Percentiles rank a stretch among this genome's conserved stretches.
These are phyloP conservation scores for Panagrolaimus sp. DNA, from an alignment of 1,140 invertebrate genomes.

Conservation along the genomic window DNA sequence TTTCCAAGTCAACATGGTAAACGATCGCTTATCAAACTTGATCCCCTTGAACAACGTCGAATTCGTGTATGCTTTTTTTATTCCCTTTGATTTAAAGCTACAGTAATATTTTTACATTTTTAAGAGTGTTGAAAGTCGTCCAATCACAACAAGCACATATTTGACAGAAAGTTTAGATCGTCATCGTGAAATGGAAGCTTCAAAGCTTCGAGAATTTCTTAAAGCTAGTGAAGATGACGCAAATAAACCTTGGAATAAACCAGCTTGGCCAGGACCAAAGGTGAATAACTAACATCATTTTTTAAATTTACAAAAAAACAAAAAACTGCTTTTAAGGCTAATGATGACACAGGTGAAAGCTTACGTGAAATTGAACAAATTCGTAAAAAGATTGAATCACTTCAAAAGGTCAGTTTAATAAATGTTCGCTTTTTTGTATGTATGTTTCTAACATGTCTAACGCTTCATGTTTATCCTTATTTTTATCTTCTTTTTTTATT, in stretches of 20 bases:
- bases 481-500: no score
- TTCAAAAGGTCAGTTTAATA: slow-evolving; percentile 48
- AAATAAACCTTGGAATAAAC: slow-evolving; percentile 51
- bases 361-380: slow-evolving; percentile 50
- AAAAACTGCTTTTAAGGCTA: slow-evolving; percentile 24
- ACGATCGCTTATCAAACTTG: slow-evolving; percentile 53
- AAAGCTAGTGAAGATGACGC: slow-evolving; percentile 51
- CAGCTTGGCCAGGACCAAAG: slow-evolving; percentile 50
- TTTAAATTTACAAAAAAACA: no score
- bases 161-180: slow-evolving; percentile 50
- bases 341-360: slow-evolving; percentile 33
- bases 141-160: slow-evolving; percentile 49
- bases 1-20: slow-evolving; percentile 56
- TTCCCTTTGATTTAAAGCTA: neutral
- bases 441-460: slow-evolving; percentile 5
- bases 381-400: slow-evolving; percentile 49
- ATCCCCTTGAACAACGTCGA: slow-evolving; percentile 42
- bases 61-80: slow-evolving; percentile 28
- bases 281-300: slow-evolving; percentile 15
- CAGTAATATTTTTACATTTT: slow-evolving; percentile 29
- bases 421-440: no score
- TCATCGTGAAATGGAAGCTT: slow-evolving; percentile 48
- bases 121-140: slow-evolving; percentile 45
- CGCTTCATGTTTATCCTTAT: slow-evolving; percentile 2
- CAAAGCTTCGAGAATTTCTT: slow-evolving; percentile 34